These are phyloP conservation scores for Bedellia somnulentella DNA, from an alignment of 2,888 invertebrate genomes.

Conservation along the genomic window DNA sequence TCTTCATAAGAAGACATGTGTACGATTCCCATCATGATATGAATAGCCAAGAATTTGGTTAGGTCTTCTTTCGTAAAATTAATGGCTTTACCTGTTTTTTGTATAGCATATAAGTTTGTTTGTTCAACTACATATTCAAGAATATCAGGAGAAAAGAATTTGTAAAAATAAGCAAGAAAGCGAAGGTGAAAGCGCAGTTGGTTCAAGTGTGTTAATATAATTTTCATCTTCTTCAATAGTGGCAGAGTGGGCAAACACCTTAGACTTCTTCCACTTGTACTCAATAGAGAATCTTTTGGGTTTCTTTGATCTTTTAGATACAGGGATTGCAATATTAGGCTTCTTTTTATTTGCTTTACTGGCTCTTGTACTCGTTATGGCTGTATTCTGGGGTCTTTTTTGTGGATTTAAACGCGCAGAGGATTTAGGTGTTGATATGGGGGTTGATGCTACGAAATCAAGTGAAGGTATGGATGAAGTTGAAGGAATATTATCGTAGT, in stretches of 20 bases:
- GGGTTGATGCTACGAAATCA: not conserved
- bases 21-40: conserved; percentile 4
- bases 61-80: conserved; percentile 4
- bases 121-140: not conserved
- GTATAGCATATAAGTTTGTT: conserved; percentile 3
- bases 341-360: not conserved
- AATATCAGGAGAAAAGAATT: conserved; percentile 4
- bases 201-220: not conserved
- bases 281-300: not conserved
- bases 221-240: not conserved
- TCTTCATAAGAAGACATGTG: conserved; percentile 4
- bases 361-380: not conserved
- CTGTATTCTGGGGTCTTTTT: not conserved
- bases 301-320: not conserved
- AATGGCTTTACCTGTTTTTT: conserved; percentile 3
- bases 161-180: conserved; percentile 2
- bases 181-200: not conserved
- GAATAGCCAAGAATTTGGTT: conserved; percentile 3
- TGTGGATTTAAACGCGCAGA: not conserved
- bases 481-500: no score
- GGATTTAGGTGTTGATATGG: not conserved
- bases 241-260: not conserved
- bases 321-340: not conserved
- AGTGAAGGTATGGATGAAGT: not conserved
- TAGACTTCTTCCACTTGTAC: conserved; percentile 1